phyloP scores from a whole-genome alignment of 2,797 vertebrate genomes.

The Artibeus jamaicensis region DNA sequence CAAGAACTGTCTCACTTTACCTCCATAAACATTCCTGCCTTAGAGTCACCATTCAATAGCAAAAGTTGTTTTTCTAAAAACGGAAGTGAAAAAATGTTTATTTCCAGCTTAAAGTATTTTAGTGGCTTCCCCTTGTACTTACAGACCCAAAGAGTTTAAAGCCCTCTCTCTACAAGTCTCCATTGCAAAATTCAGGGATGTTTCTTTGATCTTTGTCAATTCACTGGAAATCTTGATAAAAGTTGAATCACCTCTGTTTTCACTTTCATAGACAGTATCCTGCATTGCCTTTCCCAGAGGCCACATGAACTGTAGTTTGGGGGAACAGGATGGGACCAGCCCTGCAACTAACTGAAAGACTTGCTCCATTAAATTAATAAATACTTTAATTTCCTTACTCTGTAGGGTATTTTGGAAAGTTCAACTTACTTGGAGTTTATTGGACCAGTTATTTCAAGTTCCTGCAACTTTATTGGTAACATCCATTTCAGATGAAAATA shows the following conservation, averaged over 20 bases:
- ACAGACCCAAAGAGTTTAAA: not conserved
- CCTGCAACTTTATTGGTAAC: not conserved
- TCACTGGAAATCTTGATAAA: not conserved
- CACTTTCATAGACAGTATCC: not conserved
- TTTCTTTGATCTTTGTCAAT: not conserved
- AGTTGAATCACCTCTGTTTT: not conserved
- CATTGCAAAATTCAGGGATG: not conserved
- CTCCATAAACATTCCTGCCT: not conserved
- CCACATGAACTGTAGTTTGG: not conserved
- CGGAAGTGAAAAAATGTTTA: not conserved
- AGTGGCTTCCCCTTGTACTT: not conserved
- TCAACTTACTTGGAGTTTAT: not conserved
- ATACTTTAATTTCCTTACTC: not conserved
- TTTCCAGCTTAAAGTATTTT: not conserved
- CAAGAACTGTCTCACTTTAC: not conserved
- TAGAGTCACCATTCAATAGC: not conserved
- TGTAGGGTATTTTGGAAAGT: not conserved
- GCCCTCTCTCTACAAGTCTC: not conserved
- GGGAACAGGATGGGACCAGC: not conserved
- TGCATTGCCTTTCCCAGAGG: not conserved
- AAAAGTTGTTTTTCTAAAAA: conserved; percentile 26
- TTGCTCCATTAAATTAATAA: not conserved
- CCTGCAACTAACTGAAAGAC: not conserved
- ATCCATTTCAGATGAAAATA: not conserved
- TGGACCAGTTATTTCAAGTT: not conserved